Conservation (phyloP, 2,888 invertebrate species). For the Pandemis cinnamomeana region DNA sequence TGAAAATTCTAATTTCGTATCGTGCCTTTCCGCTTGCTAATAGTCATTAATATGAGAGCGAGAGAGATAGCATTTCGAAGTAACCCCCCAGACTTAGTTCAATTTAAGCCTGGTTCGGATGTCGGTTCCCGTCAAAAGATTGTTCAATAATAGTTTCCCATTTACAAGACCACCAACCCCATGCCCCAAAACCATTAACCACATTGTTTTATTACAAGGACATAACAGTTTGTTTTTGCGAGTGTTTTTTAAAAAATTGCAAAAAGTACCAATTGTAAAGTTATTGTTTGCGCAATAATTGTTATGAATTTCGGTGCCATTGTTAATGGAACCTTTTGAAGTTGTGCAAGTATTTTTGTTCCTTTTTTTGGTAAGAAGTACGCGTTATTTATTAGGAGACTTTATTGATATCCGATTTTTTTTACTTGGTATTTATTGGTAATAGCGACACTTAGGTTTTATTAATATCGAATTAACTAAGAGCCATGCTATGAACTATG, state of each 20-base stretch:
- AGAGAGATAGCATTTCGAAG: no score
- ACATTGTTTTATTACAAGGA: slow-evolving; percentile 44
- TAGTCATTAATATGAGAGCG: no score
- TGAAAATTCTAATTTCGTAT: no score
- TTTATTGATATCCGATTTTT: not conserved
- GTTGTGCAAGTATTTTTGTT: slow-evolving; percentile 32
- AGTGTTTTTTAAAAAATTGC: slow-evolving; percentile 67
- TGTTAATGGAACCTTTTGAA: slow-evolving; percentile 20
- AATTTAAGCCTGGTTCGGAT: not conserved
- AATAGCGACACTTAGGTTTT: no score
- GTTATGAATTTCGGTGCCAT: slow-evolving; percentile 45
- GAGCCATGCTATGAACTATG: no score
- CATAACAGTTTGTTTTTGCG: slow-evolving; percentile 60
- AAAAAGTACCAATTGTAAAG: slow-evolving; percentile 67
- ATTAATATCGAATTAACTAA: no score
- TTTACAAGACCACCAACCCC: slow-evolving; percentile 41
- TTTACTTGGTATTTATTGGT: not conserved
- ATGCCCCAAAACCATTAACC: slow-evolving; percentile 36
- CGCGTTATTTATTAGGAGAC: not conserved
- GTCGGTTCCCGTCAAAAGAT: slow-evolving; percentile 36
- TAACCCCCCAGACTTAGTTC: no score
- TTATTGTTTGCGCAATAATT: slow-evolving; percentile 65
- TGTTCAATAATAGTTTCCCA: slow-evolving; percentile 35
- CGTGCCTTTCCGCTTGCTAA: no score
- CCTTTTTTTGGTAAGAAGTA: slow-evolving; percentile 14